Base-by-base conservation (phyloP, 2,888 invertebrate species). In the Diaphora mendica region DNA sequence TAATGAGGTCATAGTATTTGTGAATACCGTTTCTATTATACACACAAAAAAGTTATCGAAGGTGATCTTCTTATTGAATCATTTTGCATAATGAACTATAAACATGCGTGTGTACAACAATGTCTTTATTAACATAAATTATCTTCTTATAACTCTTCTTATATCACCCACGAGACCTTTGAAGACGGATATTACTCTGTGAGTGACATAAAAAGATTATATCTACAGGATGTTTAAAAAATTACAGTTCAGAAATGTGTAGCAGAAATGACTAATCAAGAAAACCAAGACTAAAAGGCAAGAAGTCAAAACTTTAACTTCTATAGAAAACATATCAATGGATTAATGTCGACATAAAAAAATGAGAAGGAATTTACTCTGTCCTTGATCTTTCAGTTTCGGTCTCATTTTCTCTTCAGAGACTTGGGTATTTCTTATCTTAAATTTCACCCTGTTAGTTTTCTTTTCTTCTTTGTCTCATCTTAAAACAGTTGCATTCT, bases 201-300 rank as follows among this genome's bases (percentile, higher is more conserved):
- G 73, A 64, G 71, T 75, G 68, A 42, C 77, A 83, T 76, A 73
- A 70, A 74, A 72, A 81, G 72, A 83, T 81, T 20, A 70, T 67
- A 76, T 77, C 83, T 64, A 35, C 69, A 68, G 77, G 74, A 79
- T 81, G 70, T 73, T 72, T 69, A 39, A 72, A 77, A 76, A 73
- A 71, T 48, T 51, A 76, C 59, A 62, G 48, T 67, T 83, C 51
- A 76, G 74, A 73, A 78, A 77, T 78, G 66, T 70, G 72, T 71
- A 64, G 67, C 66, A 71, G 68, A 68, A 77, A 70, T 75, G 64
- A 72, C 74, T 68, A 73, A 74, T 20, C 20, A 5, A 72, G 75
- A 84, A 26, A 20, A 5, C 4, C 23, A 51, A 23, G 23, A 51
- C 23, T 23, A 51, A 44, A 20, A 51, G 23, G 2, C 23, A 51